phyloP scores from a whole-genome alignment of 2,797 vertebrate genomes.

The Myiothlypis chrysogaster region DNA sequence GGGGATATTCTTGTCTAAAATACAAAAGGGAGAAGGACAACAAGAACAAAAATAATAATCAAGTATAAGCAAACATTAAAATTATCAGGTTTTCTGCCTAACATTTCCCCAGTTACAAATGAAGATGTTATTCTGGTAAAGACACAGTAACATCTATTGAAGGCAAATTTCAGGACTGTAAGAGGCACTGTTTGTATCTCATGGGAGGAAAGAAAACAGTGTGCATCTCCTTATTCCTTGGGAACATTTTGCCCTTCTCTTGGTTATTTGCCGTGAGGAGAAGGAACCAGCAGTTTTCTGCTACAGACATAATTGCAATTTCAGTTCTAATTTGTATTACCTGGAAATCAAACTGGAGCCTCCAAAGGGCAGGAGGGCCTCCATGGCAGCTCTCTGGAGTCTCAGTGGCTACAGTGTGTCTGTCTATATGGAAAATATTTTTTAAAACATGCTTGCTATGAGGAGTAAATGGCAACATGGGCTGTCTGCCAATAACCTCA shows the following conservation, averaged over 20 bases:
- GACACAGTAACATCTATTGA: background rate
- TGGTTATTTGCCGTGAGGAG: background rate
- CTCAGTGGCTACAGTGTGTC: slow-evolving; percentile 28
- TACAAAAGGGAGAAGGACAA: background rate
- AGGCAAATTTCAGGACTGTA: background rate
- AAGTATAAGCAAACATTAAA: background rate
- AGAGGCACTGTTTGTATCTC: background rate
- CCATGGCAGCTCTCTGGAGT: background rate
- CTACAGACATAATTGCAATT: background rate
- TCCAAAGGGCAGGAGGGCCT: slow-evolving; percentile 3
- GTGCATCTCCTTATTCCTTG: background rate
- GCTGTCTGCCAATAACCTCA: slow-evolving; percentile 50
- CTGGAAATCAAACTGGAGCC: slow-evolving; percentile 5
- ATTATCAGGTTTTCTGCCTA: background rate
- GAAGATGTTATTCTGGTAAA: background rate
- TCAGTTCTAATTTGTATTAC: slow-evolving; percentile 8
- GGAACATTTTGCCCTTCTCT: background rate
- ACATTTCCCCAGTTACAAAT: background rate
- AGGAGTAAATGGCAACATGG: slow-evolving; percentile 56
- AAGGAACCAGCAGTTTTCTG: background rate
- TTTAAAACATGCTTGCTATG: slow-evolving; percentile 38
- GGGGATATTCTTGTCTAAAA: background rate
- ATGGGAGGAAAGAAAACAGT: background rate
- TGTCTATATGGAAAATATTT: slow-evolving; percentile 38
- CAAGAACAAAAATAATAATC: background rate